Base-by-base conservation (phyloP, 2,888 invertebrate genomes). In the Altica lythri region DNA sequence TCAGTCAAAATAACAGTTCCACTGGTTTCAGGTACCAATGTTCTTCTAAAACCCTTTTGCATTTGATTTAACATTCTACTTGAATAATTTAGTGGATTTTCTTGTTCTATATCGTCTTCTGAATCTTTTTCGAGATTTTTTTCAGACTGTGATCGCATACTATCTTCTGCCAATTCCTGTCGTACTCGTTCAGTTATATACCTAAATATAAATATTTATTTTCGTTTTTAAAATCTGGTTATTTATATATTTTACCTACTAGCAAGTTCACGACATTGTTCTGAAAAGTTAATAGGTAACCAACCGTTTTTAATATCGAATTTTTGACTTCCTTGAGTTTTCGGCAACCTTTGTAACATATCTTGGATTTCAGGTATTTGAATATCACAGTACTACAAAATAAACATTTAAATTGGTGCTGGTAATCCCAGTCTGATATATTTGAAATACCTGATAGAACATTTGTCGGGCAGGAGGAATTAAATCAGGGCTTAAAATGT, bases 381-480 rank as follows among this genome's bases (percentile, higher is more conserved):
- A 32, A 95, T 80, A 75, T 96, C 92, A 68, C 90, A 89, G 69
- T 87, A 89, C 86, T 90, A 67, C 17, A 74, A 71, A 63, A 53
- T 16, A 44, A 22, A 8, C 9, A 5, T 32, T 6, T 18, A n/a
- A n/a, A n/a, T n/a, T n/a, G n/a, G n/a, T n/a, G n/a, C n/a, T n/a
- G n/a, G n/a, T n/a, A n/a, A n/a, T n/a, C n/a, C n/a, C n/a, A n/a
- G n/a, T n/a, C n/a, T 2, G 2, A 6, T 17, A 13, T 3, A 5
- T 19, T 37, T 37, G 29, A 46, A 32, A 60, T 75, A 92, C 88
- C 81, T 94, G 92, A 74, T 94, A 92, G 76, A 91, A 92, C 80
- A 92, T 90, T 76, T 95, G 95, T 29, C 92, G 78, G 42, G 89
- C 90, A 3, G 90, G 83, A 0, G 95, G 95, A 43, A 91, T 76